Conservation (phyloP, 2,113 vertebrate genomes). For the Euleptes europaea region DNA sequence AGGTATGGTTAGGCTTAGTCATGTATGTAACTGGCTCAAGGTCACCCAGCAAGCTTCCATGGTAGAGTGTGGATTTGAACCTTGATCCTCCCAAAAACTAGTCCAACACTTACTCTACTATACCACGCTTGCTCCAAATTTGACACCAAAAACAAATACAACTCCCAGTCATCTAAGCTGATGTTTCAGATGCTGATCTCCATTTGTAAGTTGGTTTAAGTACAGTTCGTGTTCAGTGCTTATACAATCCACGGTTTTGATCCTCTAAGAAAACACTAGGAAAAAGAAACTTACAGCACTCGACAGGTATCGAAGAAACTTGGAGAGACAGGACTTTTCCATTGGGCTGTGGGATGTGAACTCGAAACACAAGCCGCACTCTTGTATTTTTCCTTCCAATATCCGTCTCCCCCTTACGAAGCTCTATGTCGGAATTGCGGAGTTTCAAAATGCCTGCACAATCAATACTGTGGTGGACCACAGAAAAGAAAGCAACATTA, state of each 20-base stretch:
- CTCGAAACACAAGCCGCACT: slow-evolving; percentile 95
- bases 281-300: slow-evolving; percentile 90
- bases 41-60: too few species aligned
- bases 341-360: slow-evolving; percentile 94
- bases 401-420: slow-evolving; percentile 97
- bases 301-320: slow-evolving; percentile 93
- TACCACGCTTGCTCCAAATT: too few species aligned
- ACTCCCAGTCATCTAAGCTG: too few species aligned
- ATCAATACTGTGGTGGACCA: slow-evolving; percentile 83
- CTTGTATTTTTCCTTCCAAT: slow-evolving; percentile 98
- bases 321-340: slow-evolving; percentile 96
- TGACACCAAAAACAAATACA: too few species aligned
- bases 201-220: too few species aligned
- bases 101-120: too few species aligned
- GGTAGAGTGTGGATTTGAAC: too few species aligned
- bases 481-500: slow-evolving; percentile 28
- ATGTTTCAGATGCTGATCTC: too few species aligned
- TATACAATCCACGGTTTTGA: background rate
- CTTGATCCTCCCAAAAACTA: too few species aligned
- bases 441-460: slow-evolving; percentile 98
- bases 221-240: background rate
- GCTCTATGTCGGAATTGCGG: slow-evolving; percentile 98
- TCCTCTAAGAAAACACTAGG: background rate
- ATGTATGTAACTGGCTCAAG: too few species aligned
- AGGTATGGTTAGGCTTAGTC: too few species aligned